Conservation (phyloP, 2,888 invertebrate genomes). For the Oscheius sp. region DNA sequence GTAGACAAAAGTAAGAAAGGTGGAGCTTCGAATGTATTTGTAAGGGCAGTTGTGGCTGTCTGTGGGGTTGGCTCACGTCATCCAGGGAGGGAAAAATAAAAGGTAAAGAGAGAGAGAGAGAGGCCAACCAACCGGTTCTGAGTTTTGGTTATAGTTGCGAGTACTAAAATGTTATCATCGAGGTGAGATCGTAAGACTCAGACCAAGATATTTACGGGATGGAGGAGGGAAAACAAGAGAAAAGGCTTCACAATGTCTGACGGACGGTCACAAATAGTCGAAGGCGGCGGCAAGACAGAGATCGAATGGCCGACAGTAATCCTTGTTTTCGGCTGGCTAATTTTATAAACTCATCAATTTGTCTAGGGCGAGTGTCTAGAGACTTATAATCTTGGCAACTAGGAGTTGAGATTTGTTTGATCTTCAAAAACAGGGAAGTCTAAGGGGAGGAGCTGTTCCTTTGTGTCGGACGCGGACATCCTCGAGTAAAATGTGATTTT, state of each 20-base stretch:
- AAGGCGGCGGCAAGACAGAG: background rate
- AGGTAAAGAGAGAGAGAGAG: slow-evolving; percentile 10
- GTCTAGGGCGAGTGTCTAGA: no score
- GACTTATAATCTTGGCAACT: no score
- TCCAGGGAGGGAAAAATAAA: background rate
- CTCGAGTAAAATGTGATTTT: no score
- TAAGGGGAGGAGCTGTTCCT: no score
- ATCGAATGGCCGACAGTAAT: background rate
- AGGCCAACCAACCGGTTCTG: background rate
- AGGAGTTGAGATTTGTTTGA: no score
- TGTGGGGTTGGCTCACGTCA: no score
- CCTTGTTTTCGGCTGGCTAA: no score
- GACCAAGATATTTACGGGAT: no score
- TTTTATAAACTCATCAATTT: no score
- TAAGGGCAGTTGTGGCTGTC: background rate
- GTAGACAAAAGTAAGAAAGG: slow-evolving; percentile 12
- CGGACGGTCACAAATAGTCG: background rate
- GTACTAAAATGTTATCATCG: background rate
- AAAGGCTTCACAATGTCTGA: background rate
- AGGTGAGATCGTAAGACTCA: background rate
- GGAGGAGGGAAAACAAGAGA: background rate
- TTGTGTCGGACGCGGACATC: no score
- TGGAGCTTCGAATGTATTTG: background rate
- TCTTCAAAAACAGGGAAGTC: no score
- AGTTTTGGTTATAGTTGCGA: no score